Evolutionary conservation across 2,113 vertebrate species (phyloP), one percentile per base, ranked within the genome.

Genomic region (Ctenomys sociabilis): DNA sequence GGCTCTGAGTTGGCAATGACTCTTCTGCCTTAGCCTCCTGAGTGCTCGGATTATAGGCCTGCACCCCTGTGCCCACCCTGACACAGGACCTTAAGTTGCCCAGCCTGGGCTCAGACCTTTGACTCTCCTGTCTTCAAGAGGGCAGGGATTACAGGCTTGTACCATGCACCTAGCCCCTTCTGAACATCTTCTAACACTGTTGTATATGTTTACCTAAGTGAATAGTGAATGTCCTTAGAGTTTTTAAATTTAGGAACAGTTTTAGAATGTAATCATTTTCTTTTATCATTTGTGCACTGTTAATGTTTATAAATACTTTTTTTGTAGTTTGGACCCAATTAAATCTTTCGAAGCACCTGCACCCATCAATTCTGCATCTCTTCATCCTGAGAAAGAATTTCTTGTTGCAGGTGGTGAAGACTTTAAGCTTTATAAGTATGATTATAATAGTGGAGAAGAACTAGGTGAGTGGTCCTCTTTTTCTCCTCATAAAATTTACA

Each of bases 351-450:
- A 99, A 59, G 99, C 99, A 57, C 99, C 99, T 22, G 99, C 99
- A 94, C 98, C 99, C 94, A 99, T 99, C 98, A 99, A 99, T 98
- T 99, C 99, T 12, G 99, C 99, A 75, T 99, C 99, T 63, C 99
- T 99, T 96, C 99, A 99, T 95, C 99, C 99, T 64, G 99, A 99
- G 0, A 99, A 99, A 97, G 99, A 99, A 95, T 99, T 99, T 98
- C 98, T 99, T 97, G 99, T 99, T 95, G 99, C 99, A 0, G 99
- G 99, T 72, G 99, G 99, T 92, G 99, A 99, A 77, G 99, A 99
- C 98, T 99, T 99, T 98, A 99, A 99, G 97, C 99, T 99, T 95
- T 99, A 99, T 98, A 99, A 99, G 96, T 99, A 99, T 97, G 99
- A 99, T 98, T 99, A 99, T 98, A 98, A 98, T 98, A 99, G 99